Evolutionary conservation across 1,140 invertebrate species (phyloP), one percentile per base, ranked within the genome.

Genomic region (Pseudachorutes palmiensis): DNA sequence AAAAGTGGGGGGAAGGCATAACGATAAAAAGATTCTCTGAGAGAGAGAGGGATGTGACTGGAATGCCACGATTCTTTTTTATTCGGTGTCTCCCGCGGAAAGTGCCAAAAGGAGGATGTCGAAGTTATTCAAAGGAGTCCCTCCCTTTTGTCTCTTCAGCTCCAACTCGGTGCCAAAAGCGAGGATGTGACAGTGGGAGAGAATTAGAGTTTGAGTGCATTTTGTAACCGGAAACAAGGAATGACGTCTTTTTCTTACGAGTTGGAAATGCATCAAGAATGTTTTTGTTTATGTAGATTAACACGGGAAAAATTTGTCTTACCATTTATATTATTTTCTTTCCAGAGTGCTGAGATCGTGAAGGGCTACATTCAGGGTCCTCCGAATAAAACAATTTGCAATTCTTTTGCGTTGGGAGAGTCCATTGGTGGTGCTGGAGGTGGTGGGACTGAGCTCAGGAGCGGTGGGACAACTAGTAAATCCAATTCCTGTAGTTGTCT

Each of bases 351-450:
- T 28, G 72, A 73, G 51, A 70, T 73, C 57, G 55, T 59, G 33
- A 70, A 65, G 48, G 32, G 32, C 14, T 73, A 33, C 41, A 67
- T 70, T 32, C 66, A 70, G 64, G 69, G 64, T 22, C 72, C 72
- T 29, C 72, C 72, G 29, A 73, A 73, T 57, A 70, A 65, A 67
- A 73, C 69, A 22, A 66, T 73, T 48, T 70, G 51, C 22, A 67
- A 72, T 60, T 49, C 63, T 30, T 57, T 51, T 48, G 71, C 70
- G 41, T 72, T 31, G 60, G 66, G 41, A 61, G 68, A 61, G 61
- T 48, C 31, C 36, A 29, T n/a, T 31, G 26, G 51, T 33, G 32
- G 36, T 32, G 41, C 33, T 32, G 26, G 61, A 3, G 51, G 51
- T 5, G 24, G 51, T 55, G 36, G 36, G 36, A 45, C 9, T 45